Conservation (phyloP, 1,140 invertebrate species). For the Drosophila nigrodunni region DNA sequence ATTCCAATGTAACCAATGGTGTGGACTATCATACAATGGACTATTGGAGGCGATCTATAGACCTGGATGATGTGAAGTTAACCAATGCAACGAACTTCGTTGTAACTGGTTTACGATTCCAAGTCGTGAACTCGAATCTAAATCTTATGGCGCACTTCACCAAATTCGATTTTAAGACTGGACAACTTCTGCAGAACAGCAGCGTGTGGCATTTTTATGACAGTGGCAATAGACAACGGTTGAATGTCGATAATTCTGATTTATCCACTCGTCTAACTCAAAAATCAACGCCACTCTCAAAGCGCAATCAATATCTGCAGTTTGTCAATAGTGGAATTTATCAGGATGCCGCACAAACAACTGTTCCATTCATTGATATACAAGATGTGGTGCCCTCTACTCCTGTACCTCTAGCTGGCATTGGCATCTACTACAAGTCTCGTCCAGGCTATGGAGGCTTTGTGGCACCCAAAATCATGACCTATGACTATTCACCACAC, state of each 20-base stretch:
- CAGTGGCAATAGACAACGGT: neutral
- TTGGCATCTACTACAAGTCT: neutral
- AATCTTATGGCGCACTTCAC: neutral
- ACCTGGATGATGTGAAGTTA: neutral
- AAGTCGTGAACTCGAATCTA: neutral
- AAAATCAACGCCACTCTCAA: neutral
- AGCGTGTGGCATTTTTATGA: neutral
- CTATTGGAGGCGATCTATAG: neutral
- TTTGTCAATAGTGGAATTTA: neutral
- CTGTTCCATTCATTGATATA: slow-evolving; percentile 1
- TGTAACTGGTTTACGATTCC: neutral
- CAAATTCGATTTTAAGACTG: neutral
- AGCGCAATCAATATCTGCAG: neutral
- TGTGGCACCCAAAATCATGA: neutral
- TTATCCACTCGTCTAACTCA: neutral
- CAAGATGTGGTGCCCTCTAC: neutral
- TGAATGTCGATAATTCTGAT: neutral
- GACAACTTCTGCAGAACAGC: neutral
- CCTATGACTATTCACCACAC: too few relatives aligned
- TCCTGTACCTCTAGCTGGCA: neutral
- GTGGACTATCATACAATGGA: neutral
- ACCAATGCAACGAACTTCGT: neutral
- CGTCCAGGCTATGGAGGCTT: slow-evolving; percentile 2
- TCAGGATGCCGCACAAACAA: neutral
- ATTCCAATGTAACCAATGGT: neutral